Percentiles rank a stretch among this genome's conserved stretches.
Evolutionary conservation across 2,113 vertebrate genomes (phyloP).

Genomic region (Phrynosoma platyrhinos): DNA sequence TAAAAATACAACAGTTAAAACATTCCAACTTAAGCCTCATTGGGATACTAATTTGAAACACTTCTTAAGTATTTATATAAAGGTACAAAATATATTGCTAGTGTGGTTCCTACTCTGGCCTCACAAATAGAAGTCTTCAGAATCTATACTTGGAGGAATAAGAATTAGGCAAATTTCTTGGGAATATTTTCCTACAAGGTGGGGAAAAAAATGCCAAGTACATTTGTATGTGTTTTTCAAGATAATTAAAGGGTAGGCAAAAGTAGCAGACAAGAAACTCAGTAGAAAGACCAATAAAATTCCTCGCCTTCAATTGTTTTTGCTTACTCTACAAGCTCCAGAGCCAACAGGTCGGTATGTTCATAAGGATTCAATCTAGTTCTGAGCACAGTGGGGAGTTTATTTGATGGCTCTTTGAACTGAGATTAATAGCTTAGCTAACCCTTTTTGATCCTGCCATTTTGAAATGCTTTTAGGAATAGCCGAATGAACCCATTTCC

Average conservation of each 20-base stretch:
- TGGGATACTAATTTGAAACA: not conserved
- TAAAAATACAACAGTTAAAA: no score
- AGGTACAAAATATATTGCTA: not conserved
- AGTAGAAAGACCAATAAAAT: conserved; percentile 6
- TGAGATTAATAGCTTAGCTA: conserved; percentile 66
- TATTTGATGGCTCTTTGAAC: conserved; percentile 62
- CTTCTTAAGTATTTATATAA: not conserved
- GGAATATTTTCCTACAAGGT: not conserved
- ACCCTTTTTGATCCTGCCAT: conserved; percentile 69
- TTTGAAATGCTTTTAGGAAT: conserved; percentile 70
- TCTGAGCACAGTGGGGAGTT: conserved; percentile 45
- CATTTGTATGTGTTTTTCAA: not conserved
- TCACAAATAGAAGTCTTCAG: conserved; percentile 30
- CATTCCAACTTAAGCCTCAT: not conserved
- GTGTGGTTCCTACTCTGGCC: conserved; percentile 29
- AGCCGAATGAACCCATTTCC: conserved; percentile 49
- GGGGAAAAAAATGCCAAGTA: not conserved
- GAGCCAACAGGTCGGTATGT: conserved; percentile 53
- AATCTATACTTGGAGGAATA: not conserved
- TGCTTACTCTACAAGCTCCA: conserved; percentile 42
- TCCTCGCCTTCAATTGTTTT: conserved; percentile 44
- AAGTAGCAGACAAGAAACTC: conserved; percentile 16
- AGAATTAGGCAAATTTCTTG: not conserved
- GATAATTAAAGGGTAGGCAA: not conserved
- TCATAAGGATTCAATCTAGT: conserved; percentile 70